Percentiles rank a stretch among this genome's conserved stretches.
phyloP scores from a whole-genome alignment of 2,113 vertebrate species.

The Corynorhinus townsendii region DNA sequence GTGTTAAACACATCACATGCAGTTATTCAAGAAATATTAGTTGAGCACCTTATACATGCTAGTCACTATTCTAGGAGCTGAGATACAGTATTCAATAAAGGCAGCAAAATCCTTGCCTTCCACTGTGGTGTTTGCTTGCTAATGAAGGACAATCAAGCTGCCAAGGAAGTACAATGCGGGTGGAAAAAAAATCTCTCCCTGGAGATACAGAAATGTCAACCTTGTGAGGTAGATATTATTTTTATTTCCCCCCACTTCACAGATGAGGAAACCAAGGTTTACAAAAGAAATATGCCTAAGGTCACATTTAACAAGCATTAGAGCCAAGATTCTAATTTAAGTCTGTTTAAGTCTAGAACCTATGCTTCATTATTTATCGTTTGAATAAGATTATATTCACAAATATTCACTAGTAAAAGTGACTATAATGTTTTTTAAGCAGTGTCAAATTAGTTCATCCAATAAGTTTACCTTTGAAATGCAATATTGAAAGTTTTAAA shows the following conservation, averaged over 20 bases:
- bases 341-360: not conserved
- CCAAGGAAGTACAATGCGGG: not conserved
- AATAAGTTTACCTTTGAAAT: conserved; percentile 50
- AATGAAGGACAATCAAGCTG: not conserved
- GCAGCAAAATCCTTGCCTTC: not conserved
- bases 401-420: conserved; percentile 30
- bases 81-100: not conserved
- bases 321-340: not conserved
- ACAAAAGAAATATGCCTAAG: not conserved
- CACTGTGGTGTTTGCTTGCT: not conserved
- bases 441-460: not conserved
- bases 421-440: conserved; percentile 32
- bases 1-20: not conserved
- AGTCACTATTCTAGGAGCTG: not conserved
- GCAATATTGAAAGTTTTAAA: conserved; percentile 28
- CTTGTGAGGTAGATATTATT: not conserved
- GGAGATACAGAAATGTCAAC: not conserved
- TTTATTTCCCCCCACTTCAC: not conserved
- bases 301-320: not conserved
- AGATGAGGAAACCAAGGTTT: not conserved
- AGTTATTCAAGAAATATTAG: not conserved
- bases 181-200: not conserved
- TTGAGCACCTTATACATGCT: not conserved
- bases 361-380: conserved; percentile 13
- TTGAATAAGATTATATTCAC: conserved; percentile 16